Conservation (phyloP, 2,888 invertebrate genomes). For the Hypercompe scribonia region DNA sequence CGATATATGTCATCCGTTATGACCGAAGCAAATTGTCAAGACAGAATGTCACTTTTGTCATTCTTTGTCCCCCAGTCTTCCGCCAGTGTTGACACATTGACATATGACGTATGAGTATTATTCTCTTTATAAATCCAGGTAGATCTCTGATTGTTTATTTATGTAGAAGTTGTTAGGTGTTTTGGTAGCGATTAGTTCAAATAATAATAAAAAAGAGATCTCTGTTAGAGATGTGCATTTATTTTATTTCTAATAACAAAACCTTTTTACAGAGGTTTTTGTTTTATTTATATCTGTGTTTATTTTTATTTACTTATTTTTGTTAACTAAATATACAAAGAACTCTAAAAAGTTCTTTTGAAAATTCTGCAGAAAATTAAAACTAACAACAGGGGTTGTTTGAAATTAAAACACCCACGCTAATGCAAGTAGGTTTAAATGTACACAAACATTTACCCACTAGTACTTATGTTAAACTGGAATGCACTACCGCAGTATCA, state of each 20-base stretch:
- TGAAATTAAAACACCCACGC: too few relatives aligned
- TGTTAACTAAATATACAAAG: too few relatives aligned
- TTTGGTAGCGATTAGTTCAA: conserved; percentile 9
- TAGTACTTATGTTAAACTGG: not conserved
- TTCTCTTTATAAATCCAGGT: conserved; percentile 46
- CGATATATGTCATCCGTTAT: conserved; percentile 61
- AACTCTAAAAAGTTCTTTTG: too few relatives aligned
- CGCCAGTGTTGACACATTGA: conserved; percentile 74
- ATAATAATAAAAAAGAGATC: conserved; percentile 19
- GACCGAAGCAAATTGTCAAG: conserved; percentile 75
- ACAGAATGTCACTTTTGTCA: conserved; percentile 61
- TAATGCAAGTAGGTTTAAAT: too few relatives aligned
- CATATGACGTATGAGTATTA: conserved; percentile 64
- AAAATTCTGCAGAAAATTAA: too few relatives aligned
- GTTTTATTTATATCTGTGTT: too few relatives aligned
- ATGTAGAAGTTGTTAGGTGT: conserved; percentile 29
- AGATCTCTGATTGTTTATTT: conserved; percentile 45
- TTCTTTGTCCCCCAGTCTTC: conserved; percentile 60
- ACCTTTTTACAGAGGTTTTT: too few relatives aligned
- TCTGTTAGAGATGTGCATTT: not conserved
- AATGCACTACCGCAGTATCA: too few relatives aligned
- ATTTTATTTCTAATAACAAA: not conserved
- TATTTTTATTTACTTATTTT: too few relatives aligned
- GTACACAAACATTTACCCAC: not conserved
- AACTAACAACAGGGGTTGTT: too few relatives aligned